Evolutionary conservation across 2,797 vertebrate species (phyloP), one percentile per base, ranked within the genome.

Genomic region (Microhierax caerulescens): DNA sequence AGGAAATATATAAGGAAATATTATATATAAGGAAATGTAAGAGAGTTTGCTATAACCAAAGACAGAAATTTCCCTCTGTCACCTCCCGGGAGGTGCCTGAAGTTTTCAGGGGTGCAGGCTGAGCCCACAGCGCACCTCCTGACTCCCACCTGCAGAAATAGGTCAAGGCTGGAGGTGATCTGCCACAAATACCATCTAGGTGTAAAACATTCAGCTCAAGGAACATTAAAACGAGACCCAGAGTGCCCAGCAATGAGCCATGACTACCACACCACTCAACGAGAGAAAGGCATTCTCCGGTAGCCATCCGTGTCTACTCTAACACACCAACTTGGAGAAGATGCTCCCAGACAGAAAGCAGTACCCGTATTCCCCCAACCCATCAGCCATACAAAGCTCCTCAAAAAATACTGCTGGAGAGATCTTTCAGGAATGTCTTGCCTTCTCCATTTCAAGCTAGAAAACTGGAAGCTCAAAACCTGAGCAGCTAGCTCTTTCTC

Each of bases 211-310:
- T 51, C 25, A 45, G 18, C 20, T 84, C 47, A 76, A 73, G 23
- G 61, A 75, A 73, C 13, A 22, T 13, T 53, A 57, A 84, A 86
- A 73, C 39, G 54, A 90, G n/a, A 11, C 65, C 1, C 1, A 41
- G 28, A 27, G 21, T 9, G 9, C 39, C 85, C 76, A 74, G 39
- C 43, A 50, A 19, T 11, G 61, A 89, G 27, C 25, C 63, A 21
- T 16, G 28, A 24, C n/a, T 83, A 22, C 56, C 83, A 13, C 24
- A 36, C 39, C n/a, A 54, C 30, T 53, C 56, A 65, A 47, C 7
- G 14, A 6, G 7, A 75, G 19, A 64, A 6, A 2, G 2, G 17
- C 20, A 9, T 36, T 36, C 19, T 45, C 59, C n/a, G 9, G 0
- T 59, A 45, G 22, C 22, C 39, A 53, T 21, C 28, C 2, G 0